Conservation (phyloP, 2,113 vertebrate species). For the Marcusenius ussheri region DNA sequence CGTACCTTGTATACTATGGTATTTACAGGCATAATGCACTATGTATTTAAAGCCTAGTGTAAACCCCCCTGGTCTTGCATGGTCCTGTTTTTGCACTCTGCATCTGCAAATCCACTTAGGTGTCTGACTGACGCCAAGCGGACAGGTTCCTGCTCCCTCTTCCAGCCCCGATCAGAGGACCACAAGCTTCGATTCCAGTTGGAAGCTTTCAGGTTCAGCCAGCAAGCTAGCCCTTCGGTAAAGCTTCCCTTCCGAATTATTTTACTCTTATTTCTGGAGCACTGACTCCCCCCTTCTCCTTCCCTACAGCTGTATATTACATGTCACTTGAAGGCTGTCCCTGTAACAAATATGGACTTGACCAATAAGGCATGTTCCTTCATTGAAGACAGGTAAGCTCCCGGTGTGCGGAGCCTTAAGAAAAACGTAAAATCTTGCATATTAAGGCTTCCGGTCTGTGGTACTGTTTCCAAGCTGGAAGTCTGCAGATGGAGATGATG, state of each 20-base stretch:
- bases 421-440: not conserved
- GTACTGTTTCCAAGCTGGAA: constrained; percentile 41
- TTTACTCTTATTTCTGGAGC: not conserved
- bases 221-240: constrained; percentile 27
- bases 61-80: not conserved
- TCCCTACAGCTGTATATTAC: constrained; percentile 50
- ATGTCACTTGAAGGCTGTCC: constrained; percentile 46
- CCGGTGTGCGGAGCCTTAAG: not conserved
- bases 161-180: constrained; percentile 38
- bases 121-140: constrained; percentile 51
- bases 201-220: constrained; percentile 52
- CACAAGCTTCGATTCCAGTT: constrained; percentile 43
- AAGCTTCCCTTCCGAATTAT: constrained; percentile 14
- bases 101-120: constrained; percentile 23
- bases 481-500: constrained; percentile 52
- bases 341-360: constrained; percentile 28
- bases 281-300: not conserved
- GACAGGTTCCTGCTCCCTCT: constrained; percentile 43
- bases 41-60: not conserved
- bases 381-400: constrained; percentile 41
- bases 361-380: constrained; percentile 47
- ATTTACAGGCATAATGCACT: not conserved
- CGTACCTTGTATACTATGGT: not conserved
- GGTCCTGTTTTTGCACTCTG: not conserved
- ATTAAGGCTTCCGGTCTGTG: not conserved